Evolutionary conservation across 2,888 invertebrate species (phyloP).

Genomic region (Electrophaes corylata): DNA sequence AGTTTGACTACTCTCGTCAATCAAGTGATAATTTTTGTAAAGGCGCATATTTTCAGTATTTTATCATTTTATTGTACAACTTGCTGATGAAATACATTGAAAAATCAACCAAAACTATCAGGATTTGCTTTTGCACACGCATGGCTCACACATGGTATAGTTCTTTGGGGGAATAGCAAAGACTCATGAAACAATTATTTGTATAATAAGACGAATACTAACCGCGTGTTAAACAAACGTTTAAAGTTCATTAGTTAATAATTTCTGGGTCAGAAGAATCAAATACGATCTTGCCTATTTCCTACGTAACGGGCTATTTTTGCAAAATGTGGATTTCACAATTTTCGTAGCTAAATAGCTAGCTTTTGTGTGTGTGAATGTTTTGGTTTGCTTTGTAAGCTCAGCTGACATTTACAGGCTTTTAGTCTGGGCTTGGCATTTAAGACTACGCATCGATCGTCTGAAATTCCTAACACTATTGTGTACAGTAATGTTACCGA

Average conservation of each 20-base stretch:
- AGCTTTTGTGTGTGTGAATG: slow-evolving; percentile 1
- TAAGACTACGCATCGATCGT: slow-evolving; percentile 27
- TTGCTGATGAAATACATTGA: too few relatives aligned
- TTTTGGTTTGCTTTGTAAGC: slow-evolving; percentile 9
- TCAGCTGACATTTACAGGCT: slow-evolving; percentile 29
- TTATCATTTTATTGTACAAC: too few relatives aligned
- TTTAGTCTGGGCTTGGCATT: slow-evolving; percentile 55
- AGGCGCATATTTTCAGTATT: too few relatives aligned
- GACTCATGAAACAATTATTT: too few relatives aligned
- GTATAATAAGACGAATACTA: too few relatives aligned
- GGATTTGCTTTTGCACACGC: too few relatives aligned
- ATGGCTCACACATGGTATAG: too few relatives aligned
- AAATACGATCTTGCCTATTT: slow-evolving; percentile 25
- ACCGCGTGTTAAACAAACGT: neutral
- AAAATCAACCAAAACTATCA: too few relatives aligned
- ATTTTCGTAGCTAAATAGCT: too few relatives aligned
- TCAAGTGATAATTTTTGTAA: too few relatives aligned
- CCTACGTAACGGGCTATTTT: slow-evolving; percentile 23
- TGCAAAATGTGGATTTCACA: slow-evolving; percentile 2
- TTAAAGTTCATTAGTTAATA: slow-evolving; percentile 15
- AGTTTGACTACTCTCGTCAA: too few relatives aligned
- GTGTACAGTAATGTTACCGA: neutral
- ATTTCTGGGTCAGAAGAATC: slow-evolving; percentile 34
- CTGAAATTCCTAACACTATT: neutral
- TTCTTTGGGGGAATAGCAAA: too few relatives aligned